A percentile compares a stretch with the other conserved stretches of the same genome.
Evolutionary conservation across 2,797 vertebrate species (phyloP).

Genomic region (Dromococcyx pavoninus): DNA sequence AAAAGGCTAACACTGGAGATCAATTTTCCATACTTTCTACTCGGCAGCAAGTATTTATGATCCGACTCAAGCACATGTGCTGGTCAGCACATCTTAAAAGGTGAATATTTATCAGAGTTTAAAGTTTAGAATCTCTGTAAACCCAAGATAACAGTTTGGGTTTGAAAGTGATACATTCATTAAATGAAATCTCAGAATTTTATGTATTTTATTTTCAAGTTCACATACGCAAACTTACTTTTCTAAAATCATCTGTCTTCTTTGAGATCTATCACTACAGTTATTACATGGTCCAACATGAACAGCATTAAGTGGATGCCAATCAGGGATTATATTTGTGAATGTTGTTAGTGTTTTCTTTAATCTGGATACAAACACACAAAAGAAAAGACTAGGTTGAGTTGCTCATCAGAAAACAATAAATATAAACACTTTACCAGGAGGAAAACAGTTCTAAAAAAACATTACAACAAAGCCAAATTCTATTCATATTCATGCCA

Average conservation of each 20-base stretch:
- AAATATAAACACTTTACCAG: not conserved
- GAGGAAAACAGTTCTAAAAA: not conserved
- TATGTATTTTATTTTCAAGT: not conserved
- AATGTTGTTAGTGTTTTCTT: conserved; percentile 86
- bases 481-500: not conserved
- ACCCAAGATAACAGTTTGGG: not conserved
- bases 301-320: conserved; percentile 86
- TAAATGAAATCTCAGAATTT: not conserved
- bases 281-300: conserved; percentile 83
- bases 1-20: not conserved
- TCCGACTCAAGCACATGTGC: not conserved
- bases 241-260: conserved; percentile 84
- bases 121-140: not conserved
- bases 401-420: not conserved
- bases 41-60: not conserved
- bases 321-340: conserved; percentile 83
- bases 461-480: not conserved
- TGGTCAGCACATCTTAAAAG: not conserved
- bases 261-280: conserved; percentile 82
- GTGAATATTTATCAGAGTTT: not conserved
- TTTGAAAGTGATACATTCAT: not conserved
- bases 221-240: conserved; percentile 75
- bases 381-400: not conserved
- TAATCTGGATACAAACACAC: conserved; percentile 64
- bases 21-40: not conserved